Evolutionary conservation across 2,113 vertebrate species (phyloP), one percentile per base, ranked within the genome.

Genomic region (Tupaia tana): DNA sequence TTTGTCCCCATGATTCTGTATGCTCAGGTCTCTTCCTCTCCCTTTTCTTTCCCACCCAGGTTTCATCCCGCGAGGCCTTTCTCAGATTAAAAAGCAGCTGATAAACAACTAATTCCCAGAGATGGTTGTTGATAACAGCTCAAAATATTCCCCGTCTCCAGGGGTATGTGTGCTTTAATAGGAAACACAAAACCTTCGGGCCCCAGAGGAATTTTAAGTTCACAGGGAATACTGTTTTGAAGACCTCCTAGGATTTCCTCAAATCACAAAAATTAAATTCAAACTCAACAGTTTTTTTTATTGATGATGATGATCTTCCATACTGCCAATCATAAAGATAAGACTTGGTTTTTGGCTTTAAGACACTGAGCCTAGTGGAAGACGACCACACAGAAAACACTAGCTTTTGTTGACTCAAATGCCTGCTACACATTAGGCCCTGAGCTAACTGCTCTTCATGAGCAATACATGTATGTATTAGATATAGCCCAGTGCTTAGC

Each of bases 151-250:
- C 59, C 27, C 18, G 52, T 96, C 67, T 94, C 52, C 54, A 90
- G 43, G n/a, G 29, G 27, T 86, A 66, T 79, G n/a, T 85, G 29
- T 78, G 71, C 71, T 93, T 96, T 83, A 96, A 92, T 15, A 92
- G 54, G 85, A 95, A 97, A 93, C 22, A 2, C 34, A 95, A 93
- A 96, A 91, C 56, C 81, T 96, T 95, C 64, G 92, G 89, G 92
- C 87, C 69, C n/a, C 81, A 77, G 93, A 78, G 73, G 67, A 95
- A 90, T 0, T 78, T 67, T 73, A 94, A 80, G 66, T 95, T 92
- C 75, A 75, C 27, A 95, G n/a, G 22, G 31, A 85, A 87, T 84
- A 73, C 79, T 94, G 82, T 56, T 79, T 59, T 83, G 43, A 95
- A 86, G 34, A 94, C 7, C 24, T 84, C 25, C 12, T 73, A 69